Conservation (phyloP, 2,888 invertebrate species). For the Xanthia togata region DNA sequence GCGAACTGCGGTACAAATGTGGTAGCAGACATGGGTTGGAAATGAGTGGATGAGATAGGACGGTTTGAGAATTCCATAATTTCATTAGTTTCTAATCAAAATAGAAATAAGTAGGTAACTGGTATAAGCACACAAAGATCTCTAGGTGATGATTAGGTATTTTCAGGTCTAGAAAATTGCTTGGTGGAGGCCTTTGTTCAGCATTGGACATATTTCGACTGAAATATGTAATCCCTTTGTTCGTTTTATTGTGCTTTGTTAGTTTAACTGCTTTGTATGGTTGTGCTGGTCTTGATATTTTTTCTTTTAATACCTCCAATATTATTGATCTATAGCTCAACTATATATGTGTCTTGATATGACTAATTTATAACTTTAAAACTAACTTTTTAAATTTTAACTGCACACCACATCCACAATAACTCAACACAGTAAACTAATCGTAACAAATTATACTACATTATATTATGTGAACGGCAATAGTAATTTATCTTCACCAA, state of each 20-base stretch:
- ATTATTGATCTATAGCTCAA: neutral
- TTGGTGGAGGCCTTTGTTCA: neutral
- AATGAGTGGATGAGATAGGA: slow-evolving; percentile 72
- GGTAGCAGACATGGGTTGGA: slow-evolving; percentile 66
- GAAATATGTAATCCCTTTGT: neutral
- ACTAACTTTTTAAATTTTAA: neutral
- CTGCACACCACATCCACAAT: slow-evolving; percentile 72
- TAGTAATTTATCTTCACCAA: slow-evolving; percentile 86
- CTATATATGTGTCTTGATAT: neutral
- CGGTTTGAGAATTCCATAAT: neutral
- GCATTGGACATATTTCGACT: neutral
- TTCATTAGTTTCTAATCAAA: neutral
- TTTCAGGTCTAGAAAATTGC: neutral
- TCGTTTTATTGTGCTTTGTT: neutral
- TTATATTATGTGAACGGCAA: slow-evolving; percentile 78
- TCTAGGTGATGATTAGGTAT: neutral
- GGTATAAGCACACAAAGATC: neutral
- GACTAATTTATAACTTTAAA: no score
- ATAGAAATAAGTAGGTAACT: neutral
- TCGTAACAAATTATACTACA: slow-evolving; percentile 87
- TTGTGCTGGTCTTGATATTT: neutral
- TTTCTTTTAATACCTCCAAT: neutral
- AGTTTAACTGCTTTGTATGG: neutral
- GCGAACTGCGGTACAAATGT: slow-evolving; percentile 73
- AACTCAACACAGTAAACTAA: slow-evolving; percentile 71